phyloP scores from a whole-genome alignment of 2,797 vertebrate genomes.

The Characodon lateralis region DNA sequence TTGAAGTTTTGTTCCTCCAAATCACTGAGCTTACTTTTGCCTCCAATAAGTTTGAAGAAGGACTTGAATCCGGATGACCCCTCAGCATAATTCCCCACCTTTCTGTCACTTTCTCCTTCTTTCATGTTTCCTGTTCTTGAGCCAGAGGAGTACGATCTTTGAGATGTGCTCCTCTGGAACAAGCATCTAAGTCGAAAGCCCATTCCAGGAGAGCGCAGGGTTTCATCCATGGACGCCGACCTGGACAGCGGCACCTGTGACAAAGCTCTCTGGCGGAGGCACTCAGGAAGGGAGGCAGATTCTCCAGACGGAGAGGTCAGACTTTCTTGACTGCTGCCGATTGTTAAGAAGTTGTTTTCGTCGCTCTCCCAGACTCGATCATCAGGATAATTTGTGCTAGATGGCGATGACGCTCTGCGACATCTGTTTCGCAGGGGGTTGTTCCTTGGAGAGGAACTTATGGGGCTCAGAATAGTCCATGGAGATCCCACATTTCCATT shows the following conservation, averaged over 20 bases:
- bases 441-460: constrained; percentile 32
- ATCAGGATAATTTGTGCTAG: constrained; percentile 42
- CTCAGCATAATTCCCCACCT: constrained; percentile 15
- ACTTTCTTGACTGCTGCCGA: not conserved
- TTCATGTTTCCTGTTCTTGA: constrained; percentile 29
- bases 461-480: constrained; percentile 81
- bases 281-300: constrained; percentile 54
- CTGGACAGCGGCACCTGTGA: constrained; percentile 36
- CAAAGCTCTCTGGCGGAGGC: constrained; percentile 31
- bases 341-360: not conserved
- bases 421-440: constrained; percentile 1
- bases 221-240: constrained; percentile 65
- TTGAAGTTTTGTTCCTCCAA: constrained; percentile 49
- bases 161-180: constrained; percentile 63
- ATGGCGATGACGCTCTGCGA: constrained; percentile 29
- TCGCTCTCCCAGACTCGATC: constrained; percentile 64
- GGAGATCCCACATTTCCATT: constrained; percentile 69
- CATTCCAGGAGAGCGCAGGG: constrained; percentile 31
- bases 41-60: constrained; percentile 80
- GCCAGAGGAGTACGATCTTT: constrained; percentile 55
- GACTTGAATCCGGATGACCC: constrained; percentile 68
- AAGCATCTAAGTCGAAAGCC: constrained; percentile 66
- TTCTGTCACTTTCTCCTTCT: constrained; percentile 12
- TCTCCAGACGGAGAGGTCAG: not conserved
- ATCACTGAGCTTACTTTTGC: constrained; percentile 57